Percentiles rank a stretch among this genome's conserved stretches.
These are phyloP conservation scores for Eugnorisma glareosa DNA, from an alignment of 2,888 invertebrate species.

Conservation along the genomic window DNA sequence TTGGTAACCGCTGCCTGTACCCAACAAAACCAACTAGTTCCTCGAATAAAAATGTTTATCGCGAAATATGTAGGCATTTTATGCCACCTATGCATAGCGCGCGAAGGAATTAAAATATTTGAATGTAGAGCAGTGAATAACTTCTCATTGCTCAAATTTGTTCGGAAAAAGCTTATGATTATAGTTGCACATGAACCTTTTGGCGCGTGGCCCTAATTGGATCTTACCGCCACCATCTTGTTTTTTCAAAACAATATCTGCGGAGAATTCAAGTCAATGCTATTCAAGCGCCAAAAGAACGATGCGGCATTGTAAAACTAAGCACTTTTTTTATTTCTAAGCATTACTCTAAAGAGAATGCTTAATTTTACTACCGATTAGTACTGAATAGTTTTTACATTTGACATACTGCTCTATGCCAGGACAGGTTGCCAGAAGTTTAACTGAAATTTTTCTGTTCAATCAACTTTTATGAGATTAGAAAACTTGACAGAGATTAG, in stretches of 20 bases:
- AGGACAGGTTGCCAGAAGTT: slow-evolving; percentile 34
- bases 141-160: background rate
- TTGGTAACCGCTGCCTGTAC: slow-evolving; percentile 42
- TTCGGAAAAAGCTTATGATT: background rate
- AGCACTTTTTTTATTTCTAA: background rate
- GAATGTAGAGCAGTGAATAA: slow-evolving; percentile 18
- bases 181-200: background rate
- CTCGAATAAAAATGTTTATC: slow-evolving; percentile 57
- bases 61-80: slow-evolving; percentile 43
- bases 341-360: background rate
- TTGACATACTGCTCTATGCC: slow-evolving; percentile 30
- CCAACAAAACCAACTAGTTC: slow-evolving; percentile 49
- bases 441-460: slow-evolving; percentile 16
- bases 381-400: background rate
- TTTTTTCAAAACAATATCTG: no score
- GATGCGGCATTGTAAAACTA: background rate
- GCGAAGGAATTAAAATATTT: slow-evolving; percentile 6
- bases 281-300: no score
- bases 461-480: slow-evolving; percentile 36
- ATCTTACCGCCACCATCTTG: no score
- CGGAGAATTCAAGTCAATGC: no score
- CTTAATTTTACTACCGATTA: background rate
- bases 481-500: slow-evolving; percentile 18
- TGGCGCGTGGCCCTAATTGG: background rate
- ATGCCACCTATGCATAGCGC: slow-evolving; percentile 3